Evolutionary conservation across 2,113 vertebrate species (phyloP).

Genomic region (Cettia cetti): DNA sequence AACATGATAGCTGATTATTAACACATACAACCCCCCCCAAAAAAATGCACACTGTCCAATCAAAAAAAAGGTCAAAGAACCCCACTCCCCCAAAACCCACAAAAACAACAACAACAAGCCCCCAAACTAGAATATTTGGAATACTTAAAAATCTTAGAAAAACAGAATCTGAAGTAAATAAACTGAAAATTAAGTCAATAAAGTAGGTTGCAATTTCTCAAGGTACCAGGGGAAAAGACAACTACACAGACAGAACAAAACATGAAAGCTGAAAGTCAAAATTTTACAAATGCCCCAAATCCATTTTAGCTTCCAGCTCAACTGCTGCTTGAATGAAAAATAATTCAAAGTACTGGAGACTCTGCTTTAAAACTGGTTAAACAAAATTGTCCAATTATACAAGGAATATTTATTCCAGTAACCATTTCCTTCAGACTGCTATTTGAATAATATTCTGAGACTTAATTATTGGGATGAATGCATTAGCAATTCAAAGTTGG

Average conservation of each 20-base stretch:
- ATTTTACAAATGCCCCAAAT: background rate
- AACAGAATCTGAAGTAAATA: background rate
- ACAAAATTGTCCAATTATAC: background rate
- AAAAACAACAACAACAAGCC: background rate
- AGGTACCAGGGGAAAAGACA: background rate
- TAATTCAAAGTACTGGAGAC: background rate
- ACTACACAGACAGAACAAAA: background rate
- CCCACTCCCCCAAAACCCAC: rapidly evolving
- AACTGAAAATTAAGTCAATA: background rate
- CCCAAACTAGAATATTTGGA: background rate
- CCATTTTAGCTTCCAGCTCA: background rate
- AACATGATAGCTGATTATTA: background rate
- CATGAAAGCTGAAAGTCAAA: background rate
- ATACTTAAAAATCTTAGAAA: background rate
- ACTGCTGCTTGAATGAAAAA: background rate
- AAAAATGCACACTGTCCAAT: background rate
- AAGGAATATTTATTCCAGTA: background rate
- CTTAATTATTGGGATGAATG: background rate
- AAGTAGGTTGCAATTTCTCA: background rate
- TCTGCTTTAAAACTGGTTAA: background rate
- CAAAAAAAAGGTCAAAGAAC: background rate
- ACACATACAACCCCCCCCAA: rapidly evolving
- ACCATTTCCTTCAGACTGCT: background rate
- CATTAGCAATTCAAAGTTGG: conserved; percentile 2
- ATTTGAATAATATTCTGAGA: background rate